These are phyloP conservation scores for Platorchestia sp. DNA, from an alignment of 1,140 invertebrate genomes.

Conservation along the genomic window DNA sequence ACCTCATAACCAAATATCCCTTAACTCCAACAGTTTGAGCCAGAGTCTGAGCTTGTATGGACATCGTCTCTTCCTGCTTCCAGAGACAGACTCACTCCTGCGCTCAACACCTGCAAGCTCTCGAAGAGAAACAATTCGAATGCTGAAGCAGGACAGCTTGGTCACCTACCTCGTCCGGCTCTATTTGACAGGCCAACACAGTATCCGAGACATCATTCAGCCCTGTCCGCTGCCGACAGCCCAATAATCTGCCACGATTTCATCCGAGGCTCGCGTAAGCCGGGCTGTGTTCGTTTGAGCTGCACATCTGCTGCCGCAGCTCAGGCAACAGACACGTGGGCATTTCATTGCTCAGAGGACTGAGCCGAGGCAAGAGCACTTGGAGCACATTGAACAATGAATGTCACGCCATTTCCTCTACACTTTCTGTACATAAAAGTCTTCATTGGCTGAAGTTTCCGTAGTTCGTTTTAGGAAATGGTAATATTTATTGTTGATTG, in stretches of 20 bases:
- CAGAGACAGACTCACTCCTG: neutral
- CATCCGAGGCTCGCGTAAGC: neutral
- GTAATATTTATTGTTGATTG: too few species aligned
- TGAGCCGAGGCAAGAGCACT: too few species aligned
- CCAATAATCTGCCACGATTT: neutral
- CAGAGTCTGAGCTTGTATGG: too few species aligned
- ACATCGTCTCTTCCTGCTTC: too few species aligned
- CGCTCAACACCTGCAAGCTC: neutral
- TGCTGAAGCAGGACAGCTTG: neutral
- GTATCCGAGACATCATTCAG: neutral
- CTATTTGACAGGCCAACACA: neutral
- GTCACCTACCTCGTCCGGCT: neutral
- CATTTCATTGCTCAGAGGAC: neutral
- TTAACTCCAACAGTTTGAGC: neutral
- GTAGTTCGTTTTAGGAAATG: too few species aligned
- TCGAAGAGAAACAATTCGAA: neutral
- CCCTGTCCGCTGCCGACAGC: neutral
- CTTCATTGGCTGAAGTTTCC: too few species aligned
- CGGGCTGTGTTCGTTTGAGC: neutral
- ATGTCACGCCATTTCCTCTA: too few species aligned
- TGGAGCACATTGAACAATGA: too few species aligned
- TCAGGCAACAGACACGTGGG: neutral
- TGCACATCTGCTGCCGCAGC: neutral
- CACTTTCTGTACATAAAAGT: too few species aligned
- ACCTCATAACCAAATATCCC: neutral